Evolutionary conservation across 2,113 vertebrate species (phyloP).

Genomic region (Corythornis madagascariensis): DNA sequence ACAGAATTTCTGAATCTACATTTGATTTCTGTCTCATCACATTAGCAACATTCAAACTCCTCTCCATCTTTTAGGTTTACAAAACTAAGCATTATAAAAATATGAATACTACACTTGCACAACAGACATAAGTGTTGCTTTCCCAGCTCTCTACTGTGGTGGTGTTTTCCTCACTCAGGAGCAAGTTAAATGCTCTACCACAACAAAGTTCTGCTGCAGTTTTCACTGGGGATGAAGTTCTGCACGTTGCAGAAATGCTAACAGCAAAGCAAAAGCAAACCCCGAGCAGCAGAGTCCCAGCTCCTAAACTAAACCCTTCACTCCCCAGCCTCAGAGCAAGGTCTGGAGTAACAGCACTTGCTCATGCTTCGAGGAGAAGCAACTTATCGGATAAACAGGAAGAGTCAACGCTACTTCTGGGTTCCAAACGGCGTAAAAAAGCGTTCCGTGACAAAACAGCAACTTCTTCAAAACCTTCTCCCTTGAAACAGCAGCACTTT

Average conservation of each 20-base stretch:
- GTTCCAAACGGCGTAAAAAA: background rate
- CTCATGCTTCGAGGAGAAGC: background rate
- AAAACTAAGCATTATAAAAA: background rate
- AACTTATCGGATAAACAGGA: slow-evolving; percentile 17
- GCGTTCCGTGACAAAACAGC: background rate
- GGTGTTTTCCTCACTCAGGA: background rate
- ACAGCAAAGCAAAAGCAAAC: background rate
- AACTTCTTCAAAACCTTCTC: background rate
- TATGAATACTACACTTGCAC: background rate
- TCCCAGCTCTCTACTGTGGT: too few relatives aligned
- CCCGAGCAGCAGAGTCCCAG: background rate
- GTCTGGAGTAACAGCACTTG: background rate
- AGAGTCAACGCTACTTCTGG: background rate
- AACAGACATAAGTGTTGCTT: background rate
- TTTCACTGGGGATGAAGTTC: background rate
- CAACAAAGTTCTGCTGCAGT: background rate
- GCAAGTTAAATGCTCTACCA: background rate
- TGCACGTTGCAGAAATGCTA: background rate
- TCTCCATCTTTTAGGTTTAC: background rate
- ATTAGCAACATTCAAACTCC: background rate
- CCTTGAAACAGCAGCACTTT: background rate
- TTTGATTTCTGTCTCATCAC: background rate
- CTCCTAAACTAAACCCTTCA: background rate
- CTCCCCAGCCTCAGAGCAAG: background rate
- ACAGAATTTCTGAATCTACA: background rate